Percentiles rank a stretch among this genome's conserved stretches.
phyloP scores from a whole-genome alignment of 2,888 invertebrate genomes.

The Amorpha juglandis region DNA sequence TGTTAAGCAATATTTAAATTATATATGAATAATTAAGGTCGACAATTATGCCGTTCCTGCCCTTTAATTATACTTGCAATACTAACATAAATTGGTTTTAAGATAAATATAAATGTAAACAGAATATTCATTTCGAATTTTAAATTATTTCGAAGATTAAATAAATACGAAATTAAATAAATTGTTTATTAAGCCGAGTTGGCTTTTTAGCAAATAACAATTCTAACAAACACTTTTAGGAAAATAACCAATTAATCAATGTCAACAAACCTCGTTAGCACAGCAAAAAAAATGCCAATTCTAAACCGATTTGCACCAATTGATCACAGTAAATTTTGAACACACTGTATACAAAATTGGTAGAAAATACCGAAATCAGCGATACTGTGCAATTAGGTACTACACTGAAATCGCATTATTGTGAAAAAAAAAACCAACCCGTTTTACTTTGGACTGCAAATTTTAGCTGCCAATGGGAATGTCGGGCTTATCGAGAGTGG shows the following conservation, averaged over 20 bases:
- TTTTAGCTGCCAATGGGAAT: constrained; percentile 1
- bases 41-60: neutral
- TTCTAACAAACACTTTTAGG: too few species aligned
- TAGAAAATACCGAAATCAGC: constrained; percentile 49
- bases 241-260: neutral
- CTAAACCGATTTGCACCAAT: too few species aligned
- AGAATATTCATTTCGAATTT: neutral
- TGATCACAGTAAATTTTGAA: neutral
- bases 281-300: too few species aligned
- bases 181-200: too few species aligned
- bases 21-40: neutral
- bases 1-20: neutral
- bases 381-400: constrained; percentile 64
- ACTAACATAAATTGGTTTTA: neutral
- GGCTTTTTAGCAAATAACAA: too few species aligned
- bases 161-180: neutral
- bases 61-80: neutral
- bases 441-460: constrained; percentile 44
- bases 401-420: constrained; percentile 73
- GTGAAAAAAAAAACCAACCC: constrained; percentile 60
- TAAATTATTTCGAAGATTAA: neutral
- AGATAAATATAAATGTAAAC: neutral
- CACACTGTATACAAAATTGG: constrained; percentile 29
- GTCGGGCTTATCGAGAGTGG: neutral
- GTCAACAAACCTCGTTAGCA: neutral